A percentile compares a stretch with the other conserved stretches of the same genome.
These are phyloP conservation scores for Aegotheles bennettii DNA, from an alignment of 2,113 vertebrate species.

Conservation along the genomic window DNA sequence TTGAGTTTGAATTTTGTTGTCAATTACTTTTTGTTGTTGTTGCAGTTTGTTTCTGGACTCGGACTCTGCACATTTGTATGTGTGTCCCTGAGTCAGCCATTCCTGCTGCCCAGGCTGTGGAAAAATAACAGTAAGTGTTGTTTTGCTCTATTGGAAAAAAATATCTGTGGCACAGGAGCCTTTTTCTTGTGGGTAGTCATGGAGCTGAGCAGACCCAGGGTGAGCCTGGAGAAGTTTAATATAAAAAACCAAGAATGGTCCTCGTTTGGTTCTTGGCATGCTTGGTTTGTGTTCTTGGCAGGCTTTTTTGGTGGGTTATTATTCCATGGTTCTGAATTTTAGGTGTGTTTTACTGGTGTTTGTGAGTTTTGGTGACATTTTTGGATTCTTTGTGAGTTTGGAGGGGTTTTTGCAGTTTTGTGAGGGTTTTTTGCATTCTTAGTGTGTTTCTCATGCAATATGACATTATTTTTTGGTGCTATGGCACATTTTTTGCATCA, in stretches of 20 bases:
- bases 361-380: background rate
- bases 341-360: background rate
- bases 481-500: background rate
- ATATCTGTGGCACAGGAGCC: background rate
- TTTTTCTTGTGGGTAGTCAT: background rate
- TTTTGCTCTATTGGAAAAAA: background rate
- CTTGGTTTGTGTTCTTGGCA: background rate
- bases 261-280: fast-evolving
- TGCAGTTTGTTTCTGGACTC: background rate
- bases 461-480: background rate
- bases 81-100: background rate
- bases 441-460: background rate
- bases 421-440: background rate
- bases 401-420: background rate
- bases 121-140: background rate
- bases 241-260: fast-evolving
- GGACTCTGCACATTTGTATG: background rate
- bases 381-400: background rate
- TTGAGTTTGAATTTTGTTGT: background rate
- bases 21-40: background rate
- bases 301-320: background rate
- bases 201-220: background rate
- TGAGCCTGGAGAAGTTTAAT: background rate
- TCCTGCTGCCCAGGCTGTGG: background rate
- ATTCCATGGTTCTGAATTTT: background rate